These are phyloP conservation scores for Neotoma lepida DNA, from an alignment of 2,113 vertebrate genomes.

Conservation along the genomic window DNA sequence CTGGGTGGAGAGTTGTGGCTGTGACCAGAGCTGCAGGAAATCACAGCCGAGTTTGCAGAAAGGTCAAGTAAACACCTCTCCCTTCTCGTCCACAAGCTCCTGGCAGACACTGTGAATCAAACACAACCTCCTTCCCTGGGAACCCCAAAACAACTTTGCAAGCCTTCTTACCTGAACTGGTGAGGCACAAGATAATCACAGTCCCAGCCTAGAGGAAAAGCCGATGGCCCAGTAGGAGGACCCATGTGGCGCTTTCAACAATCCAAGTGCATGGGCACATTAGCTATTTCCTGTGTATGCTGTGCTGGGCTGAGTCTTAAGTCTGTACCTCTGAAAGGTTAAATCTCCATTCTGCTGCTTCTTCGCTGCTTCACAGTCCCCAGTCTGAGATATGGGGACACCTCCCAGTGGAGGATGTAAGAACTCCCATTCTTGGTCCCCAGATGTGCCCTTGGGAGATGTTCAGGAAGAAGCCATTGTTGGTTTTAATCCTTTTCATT, in stretches of 20 bases:
- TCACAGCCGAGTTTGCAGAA: not conserved
- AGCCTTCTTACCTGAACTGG: not conserved
- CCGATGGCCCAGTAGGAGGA: not conserved
- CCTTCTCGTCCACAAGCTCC: not conserved
- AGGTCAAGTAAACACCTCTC: not conserved
- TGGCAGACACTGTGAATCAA: not conserved
- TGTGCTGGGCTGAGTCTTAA: not conserved
- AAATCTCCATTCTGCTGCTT: not conserved
- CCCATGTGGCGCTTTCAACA: accelerated
- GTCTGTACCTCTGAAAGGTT: not conserved
- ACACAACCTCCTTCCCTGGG: not conserved
- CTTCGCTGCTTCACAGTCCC: accelerated
- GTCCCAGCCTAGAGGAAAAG: not conserved
- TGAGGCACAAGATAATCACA: not conserved
- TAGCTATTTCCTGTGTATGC: accelerated
- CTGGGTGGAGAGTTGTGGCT: not conserved
- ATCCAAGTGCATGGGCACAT: accelerated
- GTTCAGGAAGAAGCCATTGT: accelerated
- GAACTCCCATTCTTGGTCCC: too few species aligned
- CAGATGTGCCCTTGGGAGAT: accelerated
- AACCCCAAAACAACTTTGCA: not conserved
- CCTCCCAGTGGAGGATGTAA: accelerated
- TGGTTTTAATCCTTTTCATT: not conserved
- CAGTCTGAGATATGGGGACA: not conserved
- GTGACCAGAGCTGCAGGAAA: not conserved